Evolutionary conservation across 2,797 vertebrate genomes (phyloP), one percentile per base, ranked within the genome.

Genomic region (Yasuhikotakia modesta): DNA sequence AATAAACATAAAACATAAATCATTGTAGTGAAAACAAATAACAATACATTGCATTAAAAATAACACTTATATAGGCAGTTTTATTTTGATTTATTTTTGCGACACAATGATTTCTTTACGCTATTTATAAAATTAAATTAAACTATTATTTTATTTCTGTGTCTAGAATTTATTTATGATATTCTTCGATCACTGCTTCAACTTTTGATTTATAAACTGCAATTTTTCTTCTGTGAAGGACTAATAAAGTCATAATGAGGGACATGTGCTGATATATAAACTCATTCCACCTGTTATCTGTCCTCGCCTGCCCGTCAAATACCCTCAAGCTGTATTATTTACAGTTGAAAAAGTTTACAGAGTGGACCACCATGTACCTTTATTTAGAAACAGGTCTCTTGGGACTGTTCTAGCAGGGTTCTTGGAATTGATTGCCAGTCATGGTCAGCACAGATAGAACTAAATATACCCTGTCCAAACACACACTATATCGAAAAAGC

Each of bases 401-500:
- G 58, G 39, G 60, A 70, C 27, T 46, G 58, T 72, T 76, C 71
- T 48, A 45, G 79, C 24, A 58, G 13, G 65, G 53, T 76, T 80
- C 72, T 46, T 76, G 72, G 66, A 80, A 78, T 73, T 78, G 67
- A 69, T 61, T 39, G 27, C 74, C 69, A 57, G 70, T 53, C 32
- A 63, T 48, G 53, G 53, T 64, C 75, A 73, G 45, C 48, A 52
- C 63, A 70, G n/a, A 66, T 17, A 24, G 8, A 11, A 57, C 60
- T 79, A 73, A 67, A 79, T 66, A 73, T 73, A 71, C 27, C 22
- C 48, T 5, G 43, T 64, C 7, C 4, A 57, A 21, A 24, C 35
- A 27, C 50, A 27, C 39, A 45, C 5, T 43, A 46, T 67, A 67
- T 27, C 30, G 24, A 68, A 58, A 52, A 58, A 67, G 50, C 43